Conservation (phyloP, 2,888 invertebrate species). For the Dysmachus trigonus region DNA sequence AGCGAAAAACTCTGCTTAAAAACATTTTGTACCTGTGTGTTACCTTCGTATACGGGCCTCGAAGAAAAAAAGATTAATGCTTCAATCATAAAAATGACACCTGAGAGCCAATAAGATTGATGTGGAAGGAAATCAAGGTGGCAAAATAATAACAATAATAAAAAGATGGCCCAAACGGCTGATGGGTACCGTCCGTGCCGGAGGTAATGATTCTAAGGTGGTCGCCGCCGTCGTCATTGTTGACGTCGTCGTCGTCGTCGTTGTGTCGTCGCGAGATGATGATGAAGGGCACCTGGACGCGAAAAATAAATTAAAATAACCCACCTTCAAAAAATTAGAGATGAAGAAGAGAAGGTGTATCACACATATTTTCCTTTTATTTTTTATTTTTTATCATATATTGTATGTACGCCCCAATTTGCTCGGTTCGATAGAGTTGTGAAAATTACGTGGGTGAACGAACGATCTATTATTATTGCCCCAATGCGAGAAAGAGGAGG, state of each 20-base stretch:
- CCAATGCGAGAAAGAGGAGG: neutral
- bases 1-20: neutral
- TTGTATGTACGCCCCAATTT: neutral
- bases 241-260: neutral
- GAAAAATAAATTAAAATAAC: neutral
- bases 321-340: neutral
- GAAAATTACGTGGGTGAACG: neutral
- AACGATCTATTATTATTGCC: neutral
- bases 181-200: neutral
- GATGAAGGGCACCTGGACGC: neutral
- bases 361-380: neutral
- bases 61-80: neutral
- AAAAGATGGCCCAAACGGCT: neutral
- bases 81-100: neutral
- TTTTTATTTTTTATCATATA: neutral
- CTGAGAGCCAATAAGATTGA: neutral
- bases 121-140: neutral
- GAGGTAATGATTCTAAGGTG: neutral
- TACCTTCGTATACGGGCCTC: neutral
- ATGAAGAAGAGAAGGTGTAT: neutral
- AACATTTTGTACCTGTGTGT: neutral
- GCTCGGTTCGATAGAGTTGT: neutral
- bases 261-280: neutral
- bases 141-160: neutral
- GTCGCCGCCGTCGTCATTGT: neutral